Conservation (phyloP, 2,797 vertebrate genomes). For the Pipistrellus pygmaeus region DNA sequence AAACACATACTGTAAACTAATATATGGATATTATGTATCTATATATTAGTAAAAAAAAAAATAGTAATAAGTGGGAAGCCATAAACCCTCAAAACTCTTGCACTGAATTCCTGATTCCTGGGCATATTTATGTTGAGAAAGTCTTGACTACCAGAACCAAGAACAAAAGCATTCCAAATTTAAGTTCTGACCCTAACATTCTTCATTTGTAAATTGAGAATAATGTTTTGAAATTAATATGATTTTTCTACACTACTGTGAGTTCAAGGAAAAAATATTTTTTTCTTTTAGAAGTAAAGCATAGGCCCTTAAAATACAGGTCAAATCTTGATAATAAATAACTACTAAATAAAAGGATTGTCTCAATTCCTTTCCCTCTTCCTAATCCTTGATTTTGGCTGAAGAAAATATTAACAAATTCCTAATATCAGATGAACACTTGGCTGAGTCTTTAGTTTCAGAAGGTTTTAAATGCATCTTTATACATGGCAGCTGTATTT, state of each 20-base stretch:
- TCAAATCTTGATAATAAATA: constrained; percentile 3
- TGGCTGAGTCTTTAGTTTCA: not conserved
- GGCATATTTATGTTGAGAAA: not conserved
- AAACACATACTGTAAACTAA: not conserved
- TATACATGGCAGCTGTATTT: not conserved
- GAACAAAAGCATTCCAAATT: not conserved
- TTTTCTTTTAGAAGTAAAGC: constrained; percentile 48
- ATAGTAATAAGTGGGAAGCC: not conserved
- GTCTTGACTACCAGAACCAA: not conserved
- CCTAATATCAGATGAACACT: not conserved
- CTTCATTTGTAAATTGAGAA: not conserved
- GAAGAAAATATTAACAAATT: constrained; percentile 12
- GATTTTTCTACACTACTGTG: not conserved
- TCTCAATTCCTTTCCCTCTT: not conserved
- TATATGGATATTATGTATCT: too few species aligned
- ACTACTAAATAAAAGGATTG: not conserved
- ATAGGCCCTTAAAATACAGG: not conserved
- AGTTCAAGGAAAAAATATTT: not conserved
- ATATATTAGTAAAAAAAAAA: too few species aligned
- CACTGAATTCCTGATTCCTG: constrained; percentile 5
- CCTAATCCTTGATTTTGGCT: not conserved
- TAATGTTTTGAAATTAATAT: not conserved
- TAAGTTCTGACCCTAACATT: not conserved
- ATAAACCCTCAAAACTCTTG: not conserved
- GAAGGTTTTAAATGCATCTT: not conserved